Evolutionary conservation across 2,113 vertebrate genomes (phyloP).

Genomic region (Xiphophorus maculatus): DNA sequence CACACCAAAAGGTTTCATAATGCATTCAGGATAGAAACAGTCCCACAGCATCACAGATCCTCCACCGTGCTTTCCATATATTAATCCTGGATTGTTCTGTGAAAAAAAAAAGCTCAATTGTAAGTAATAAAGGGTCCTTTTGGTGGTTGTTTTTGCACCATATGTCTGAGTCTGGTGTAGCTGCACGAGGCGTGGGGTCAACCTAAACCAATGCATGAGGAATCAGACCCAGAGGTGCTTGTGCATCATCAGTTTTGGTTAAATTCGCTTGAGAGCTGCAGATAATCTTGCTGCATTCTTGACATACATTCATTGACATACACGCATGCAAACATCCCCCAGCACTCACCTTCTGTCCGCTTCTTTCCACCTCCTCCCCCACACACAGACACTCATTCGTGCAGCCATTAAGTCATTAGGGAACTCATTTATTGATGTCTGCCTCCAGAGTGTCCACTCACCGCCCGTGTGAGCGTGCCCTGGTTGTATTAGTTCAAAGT

Average conservation of each 20-base stretch:
- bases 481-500: conserved; percentile 63
- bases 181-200: neutral
- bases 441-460: conserved; percentile 43
- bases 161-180: neutral
- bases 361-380: conserved; percentile 21
- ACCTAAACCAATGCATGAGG: neutral
- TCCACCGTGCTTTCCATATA: neutral
- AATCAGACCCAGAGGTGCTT: neutral
- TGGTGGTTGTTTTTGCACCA: neutral
- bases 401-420: conserved; percentile 74
- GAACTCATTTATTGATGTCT: conserved; percentile 74
- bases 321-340: conserved; percentile 13
- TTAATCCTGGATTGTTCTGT: neutral
- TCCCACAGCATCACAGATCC: neutral
- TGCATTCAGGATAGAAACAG: neutral
- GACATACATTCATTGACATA: conserved; percentile 10
- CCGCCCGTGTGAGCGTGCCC: conserved; percentile 21
- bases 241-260: neutral
- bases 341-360: conserved; percentile 17
- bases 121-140: conserved; percentile 21
- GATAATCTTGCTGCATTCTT: neutral
- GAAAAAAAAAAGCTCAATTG: neutral
- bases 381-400: conserved; percentile 66
- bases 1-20: no score
- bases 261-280: neutral